Base-by-base conservation (phyloP, 2,797 vertebrate genomes). In the Sciaenops ocellatus region DNA sequence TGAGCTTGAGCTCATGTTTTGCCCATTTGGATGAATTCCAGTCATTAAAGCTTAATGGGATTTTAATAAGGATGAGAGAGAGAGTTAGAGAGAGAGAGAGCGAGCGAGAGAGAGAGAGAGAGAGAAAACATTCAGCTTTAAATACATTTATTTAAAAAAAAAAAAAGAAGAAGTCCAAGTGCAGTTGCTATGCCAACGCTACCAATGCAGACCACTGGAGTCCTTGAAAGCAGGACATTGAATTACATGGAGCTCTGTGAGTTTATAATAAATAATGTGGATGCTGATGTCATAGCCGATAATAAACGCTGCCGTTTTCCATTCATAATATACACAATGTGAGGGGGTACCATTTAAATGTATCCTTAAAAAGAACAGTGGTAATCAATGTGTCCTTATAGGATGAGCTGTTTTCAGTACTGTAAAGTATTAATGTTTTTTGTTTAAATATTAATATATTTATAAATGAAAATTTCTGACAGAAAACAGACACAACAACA, bases 161-260 rank as follows among this genome's bases (percentile, higher is more conserved):
- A 64, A 69, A 8, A 24, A 66, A 52, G 44, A 66, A 52, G 44
- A 5, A 26, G 3, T 62, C 24, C 1, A 50, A 48, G 24, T 65
- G 84, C 75, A 71, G 95, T 95, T 95, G 89, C 93, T 80, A 92
- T 93, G 93, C 44, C 87, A 82, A 89, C 90, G 0, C 22, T 47
- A 11, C 13, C 38, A 18, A 10, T 17, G 16, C 51, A 77, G 34
- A 46, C 22, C 65, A 26, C 65, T n/a, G 46, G 62, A 72, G 82
- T 80, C 60, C 70, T 83, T 78, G 57, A 73, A 72, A 17, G 61
- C 34, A 81, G 83, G 54, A 82, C 60, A 66, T 83, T 83, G 12
- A 77, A 73, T 88, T 75, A 78, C 1, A 46, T 44, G 44, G 44
- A 78, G 62, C 48, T 51, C 30, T 61, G 51, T 52, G n/a, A 30